phyloP scores from a whole-genome alignment of 2,797 vertebrate species.

The Alfaro cultratus region DNA sequence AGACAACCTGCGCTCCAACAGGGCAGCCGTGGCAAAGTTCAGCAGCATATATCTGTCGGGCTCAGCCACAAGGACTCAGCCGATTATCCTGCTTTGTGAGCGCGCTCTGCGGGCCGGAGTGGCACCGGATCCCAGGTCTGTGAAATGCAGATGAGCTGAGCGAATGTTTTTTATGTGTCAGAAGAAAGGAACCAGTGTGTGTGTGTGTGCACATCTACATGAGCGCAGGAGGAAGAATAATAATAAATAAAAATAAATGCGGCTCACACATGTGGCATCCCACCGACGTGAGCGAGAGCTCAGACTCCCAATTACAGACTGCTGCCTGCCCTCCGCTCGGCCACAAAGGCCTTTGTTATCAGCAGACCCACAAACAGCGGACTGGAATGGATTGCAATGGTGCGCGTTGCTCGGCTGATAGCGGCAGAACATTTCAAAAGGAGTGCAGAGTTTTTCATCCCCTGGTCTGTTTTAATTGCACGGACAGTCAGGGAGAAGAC shows the following conservation, averaged over 20 bases:
- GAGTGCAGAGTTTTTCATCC: constrained; percentile 69
- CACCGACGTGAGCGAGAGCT: constrained; percentile 64
- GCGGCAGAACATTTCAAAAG: constrained; percentile 72
- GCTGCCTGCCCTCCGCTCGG: constrained; percentile 67
- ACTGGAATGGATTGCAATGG: constrained; percentile 69
- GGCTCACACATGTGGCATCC: constrained; percentile 65
- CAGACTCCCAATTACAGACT: constrained; percentile 77
- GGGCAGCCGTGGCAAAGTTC: constrained; percentile 76
- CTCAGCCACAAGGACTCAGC: constrained; percentile 66
- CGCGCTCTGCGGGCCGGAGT: constrained; percentile 13
- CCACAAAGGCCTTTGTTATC: constrained; percentile 82
- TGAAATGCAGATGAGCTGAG: constrained; percentile 48
- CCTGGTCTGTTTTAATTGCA: constrained; percentile 80
- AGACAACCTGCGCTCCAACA: constrained; percentile 55
- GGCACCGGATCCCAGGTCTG: constrained; percentile 38
- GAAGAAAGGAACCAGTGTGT: constrained; percentile 39
- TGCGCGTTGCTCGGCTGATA: constrained; percentile 73
- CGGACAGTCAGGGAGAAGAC: constrained; percentile 52
- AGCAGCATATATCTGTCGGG: constrained; percentile 73
- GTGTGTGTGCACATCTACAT: constrained; percentile 52
- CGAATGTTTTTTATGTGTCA: constrained; percentile 24
- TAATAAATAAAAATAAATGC: constrained; percentile 33
- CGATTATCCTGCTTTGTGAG: constrained; percentile 65
- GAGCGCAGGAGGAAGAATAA: constrained; percentile 33
- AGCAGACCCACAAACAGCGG: constrained; percentile 70